A percentile compares a stretch with the other conserved stretches of the same genome.
These are phyloP conservation scores for Penaeus japonicus DNA, from an alignment of 1,140 invertebrate genomes.

Conservation along the genomic window DNA sequence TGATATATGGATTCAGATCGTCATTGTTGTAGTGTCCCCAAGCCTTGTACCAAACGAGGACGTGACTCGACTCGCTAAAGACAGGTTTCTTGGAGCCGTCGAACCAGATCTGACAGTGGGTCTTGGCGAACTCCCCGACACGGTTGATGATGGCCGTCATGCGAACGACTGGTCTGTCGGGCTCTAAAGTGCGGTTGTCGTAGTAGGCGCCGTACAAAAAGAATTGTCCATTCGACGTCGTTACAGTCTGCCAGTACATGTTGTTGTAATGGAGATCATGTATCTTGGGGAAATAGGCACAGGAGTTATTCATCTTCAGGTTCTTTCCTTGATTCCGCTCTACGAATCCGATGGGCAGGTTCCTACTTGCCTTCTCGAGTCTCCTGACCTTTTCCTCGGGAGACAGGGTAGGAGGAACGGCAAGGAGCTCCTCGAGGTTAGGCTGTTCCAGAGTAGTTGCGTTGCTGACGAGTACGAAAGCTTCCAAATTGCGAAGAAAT, in stretches of 20 bases:
- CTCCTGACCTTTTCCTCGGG: slow-evolving; percentile 65
- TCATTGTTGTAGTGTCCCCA: slow-evolving; percentile 94
- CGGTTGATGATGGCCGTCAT: slow-evolving; percentile 89
- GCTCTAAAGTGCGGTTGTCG: slow-evolving; percentile 78
- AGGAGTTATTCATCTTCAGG: slow-evolving; percentile 77
- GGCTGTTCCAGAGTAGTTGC: no score
- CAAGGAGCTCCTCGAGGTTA: no score
- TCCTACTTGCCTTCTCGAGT: slow-evolving; percentile 76
- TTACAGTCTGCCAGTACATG: slow-evolving; percentile 76
- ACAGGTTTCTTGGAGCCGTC: slow-evolving; percentile 81
- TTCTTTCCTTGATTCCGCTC: slow-evolving; percentile 76
- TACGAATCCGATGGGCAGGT: slow-evolving; percentile 82
- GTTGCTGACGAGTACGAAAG: no score
- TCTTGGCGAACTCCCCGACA: slow-evolving; percentile 82
- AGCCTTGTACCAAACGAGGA: slow-evolving; percentile 92
- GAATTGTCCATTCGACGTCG: slow-evolving; percentile 83
- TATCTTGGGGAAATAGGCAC: slow-evolving; percentile 81
- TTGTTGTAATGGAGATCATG: slow-evolving; percentile 84
- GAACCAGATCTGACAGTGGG: slow-evolving; percentile 90
- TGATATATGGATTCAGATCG: slow-evolving; percentile 88
- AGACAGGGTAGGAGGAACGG: no score
- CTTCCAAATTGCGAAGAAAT: no score
- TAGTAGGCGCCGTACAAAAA: slow-evolving; percentile 90
- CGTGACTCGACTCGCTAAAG: slow-evolving; percentile 83
- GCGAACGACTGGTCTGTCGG: slow-evolving; percentile 80